Evolutionary conservation across 2,797 vertebrate species (phyloP), one percentile per base, ranked within the genome.

Genomic region (Peromyscus attwateri): DNA sequence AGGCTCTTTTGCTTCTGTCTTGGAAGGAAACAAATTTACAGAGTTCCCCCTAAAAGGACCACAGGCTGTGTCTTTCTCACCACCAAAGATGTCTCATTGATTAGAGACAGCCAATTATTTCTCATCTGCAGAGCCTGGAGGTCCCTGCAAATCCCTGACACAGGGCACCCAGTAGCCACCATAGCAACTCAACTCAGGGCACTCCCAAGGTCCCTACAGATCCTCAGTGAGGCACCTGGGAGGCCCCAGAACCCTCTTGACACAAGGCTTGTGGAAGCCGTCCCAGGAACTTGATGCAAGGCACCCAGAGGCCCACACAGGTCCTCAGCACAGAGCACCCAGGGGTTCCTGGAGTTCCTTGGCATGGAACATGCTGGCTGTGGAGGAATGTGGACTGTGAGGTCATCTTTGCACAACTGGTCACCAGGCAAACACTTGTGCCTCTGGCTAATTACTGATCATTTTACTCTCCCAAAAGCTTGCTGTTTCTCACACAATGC

Each of bases 41-140:
- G 87, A 77, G 52, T 37, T 76, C 17, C 34, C 60, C 40, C n/a
- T 12, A 9, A 13, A 73, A 77, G 43, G 4, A 37, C 8, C 27
- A 0, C 49, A 64, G 64, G 25, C 82, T 70, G 6, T 5, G 3
- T 73, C 77, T 29, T 88, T 60, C 80, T 40, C 6, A 1, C 68
- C 60, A 62, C 81, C 27, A 2, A 73, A 62, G 46, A 14, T 0
- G 0, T 81, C 49, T 11, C 31, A 43, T 29, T 6, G 25, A 49
- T 66, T 43, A 21, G 6, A 55, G 2, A 1, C 6, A 34, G 60
- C 29, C 1, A 2, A 29, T 6, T 1, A 0, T 17, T 31, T 82
- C 60, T 52, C 37, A 6, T 0, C 1, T 3, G 40, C 27, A 52
- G 83, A 60, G 27, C 27, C 70, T 10, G 62, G 25, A 66, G 52